Evolutionary conservation across 2,888 invertebrate species (phyloP), one percentile per base, ranked within the genome.

Genomic region (Hydroisotoma schaefferi): DNA sequence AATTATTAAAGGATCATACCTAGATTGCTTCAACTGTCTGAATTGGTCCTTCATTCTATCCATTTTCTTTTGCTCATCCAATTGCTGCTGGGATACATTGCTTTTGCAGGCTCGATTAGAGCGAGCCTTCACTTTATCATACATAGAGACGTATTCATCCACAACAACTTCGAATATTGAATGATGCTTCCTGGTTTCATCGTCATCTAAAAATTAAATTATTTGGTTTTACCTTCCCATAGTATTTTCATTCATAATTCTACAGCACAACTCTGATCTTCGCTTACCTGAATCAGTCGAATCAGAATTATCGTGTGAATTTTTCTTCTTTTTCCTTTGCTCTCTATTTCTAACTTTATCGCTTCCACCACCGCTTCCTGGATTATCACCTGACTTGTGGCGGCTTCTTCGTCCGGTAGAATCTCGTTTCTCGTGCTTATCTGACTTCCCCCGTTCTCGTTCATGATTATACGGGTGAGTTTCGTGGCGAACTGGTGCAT

Each of bases 131-230:
- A 94, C 93, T 79, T 95, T 95, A 76, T 95, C 95, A 76, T 97
- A 97, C 95, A 97, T 97, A 10, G 94, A 94, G 62, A 94, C 90
- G 75, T 93, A 86, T 61, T 87, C 91, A 74, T 91, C 91, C 75
- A 89, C 88, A 46, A 90, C 85, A 59, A 92, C 90, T 75, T 91
- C 91, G 77, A 93, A 92, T 74, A 92, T 91, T 57, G 91, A 92
- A 80, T 90, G 91, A 76, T 90, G 90, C 77, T 90, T 90, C 52
- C 87, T 87, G 46, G 72, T 70, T 20, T 72, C 69, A 46, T 77
- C 76, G 64, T 76, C 77, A 40, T 74, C 74, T 69, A 68, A 18
- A 38, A 55, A 40, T 18, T 56, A 43, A n/a, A 63, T 37, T 22
- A 37, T 49, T 26, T 27, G 26, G 8, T 22, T 52, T 18, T 37